Evolutionary conservation across 1,140 invertebrate species (phyloP), one percentile per base, ranked within the genome.

Genomic region (Diorhabda elongata): DNA sequence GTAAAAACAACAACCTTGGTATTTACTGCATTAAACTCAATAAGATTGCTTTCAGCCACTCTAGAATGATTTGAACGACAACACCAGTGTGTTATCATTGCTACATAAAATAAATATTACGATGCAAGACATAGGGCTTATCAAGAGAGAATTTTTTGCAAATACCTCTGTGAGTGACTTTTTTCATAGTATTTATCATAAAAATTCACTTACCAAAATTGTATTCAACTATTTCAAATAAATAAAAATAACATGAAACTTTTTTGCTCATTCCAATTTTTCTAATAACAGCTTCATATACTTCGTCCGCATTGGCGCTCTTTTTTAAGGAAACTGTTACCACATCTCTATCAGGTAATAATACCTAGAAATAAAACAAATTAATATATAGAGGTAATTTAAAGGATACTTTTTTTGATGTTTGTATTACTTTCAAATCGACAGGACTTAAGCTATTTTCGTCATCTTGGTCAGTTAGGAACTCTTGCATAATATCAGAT

Each of bases 201-300:
- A 26, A 26, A 26, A 26, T 26, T 8, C 8, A 75, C 85, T 85
- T 81, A 94, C 92, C 93, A 82, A 97, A 97, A 83, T 95, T 95
- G 79, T 96, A 96, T 79, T 98, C 96, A 61, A 99, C 94, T 76
- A 98, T 98, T 86, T 99, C 97, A 85, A 98, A 99, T 44, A 99
- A 85, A 78, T 97, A 97, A 86, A 98, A 99, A 84, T 94, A 97
- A 78, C 91, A 90, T 47, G 94, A 89, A 61, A 92, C 89, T 69
- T 92, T 89, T 66, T 90, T 88, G 47, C 89, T 88, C 69, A 98
- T 83, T 42, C 89, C 88, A 62, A 98, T 91, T 83, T 95, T 94
- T 65, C 92, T 89, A 66, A 94, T 90, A n/a, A 98, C 90, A 2
- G 91, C 90, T 69, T 91, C 86, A 84, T 95, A 98, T 3, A 99